Evolutionary conservation across 2,888 invertebrate genomes (phyloP).

Genomic region (Sarcophaga subvicina): DNA sequence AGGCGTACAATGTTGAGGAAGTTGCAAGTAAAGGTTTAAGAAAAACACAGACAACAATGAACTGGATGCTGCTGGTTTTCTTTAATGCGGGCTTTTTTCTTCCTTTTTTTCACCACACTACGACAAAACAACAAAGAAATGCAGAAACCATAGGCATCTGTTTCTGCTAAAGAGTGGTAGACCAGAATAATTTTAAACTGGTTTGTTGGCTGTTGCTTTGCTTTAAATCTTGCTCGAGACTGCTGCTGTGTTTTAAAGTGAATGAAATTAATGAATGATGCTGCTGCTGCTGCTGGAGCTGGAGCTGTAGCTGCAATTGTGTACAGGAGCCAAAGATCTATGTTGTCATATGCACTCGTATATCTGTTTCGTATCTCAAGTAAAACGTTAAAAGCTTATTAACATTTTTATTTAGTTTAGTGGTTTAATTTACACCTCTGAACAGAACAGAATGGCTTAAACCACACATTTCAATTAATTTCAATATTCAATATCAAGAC

Average conservation of each 20-base stretch:
- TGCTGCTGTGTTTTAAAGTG: background rate
- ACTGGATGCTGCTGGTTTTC: slow-evolving; percentile 41
- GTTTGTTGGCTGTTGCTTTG: slow-evolving; percentile 25
- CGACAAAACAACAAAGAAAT: background rate
- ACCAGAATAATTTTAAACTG: slow-evolving; percentile 57
- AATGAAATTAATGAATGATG: background rate
- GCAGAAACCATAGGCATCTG: slow-evolving; percentile 32
- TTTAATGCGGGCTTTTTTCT: slow-evolving; percentile 40
- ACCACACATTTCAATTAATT: slow-evolving; percentile 52
- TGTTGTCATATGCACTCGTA: background rate
- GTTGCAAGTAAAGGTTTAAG: slow-evolving; percentile 48
- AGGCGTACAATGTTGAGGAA: slow-evolving; percentile 49
- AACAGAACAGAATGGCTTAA: background rate
- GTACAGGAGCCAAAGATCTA: background rate
- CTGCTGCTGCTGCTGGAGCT: background rate
- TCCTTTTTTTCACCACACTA: background rate
- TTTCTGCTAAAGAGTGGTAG: slow-evolving; percentile 28
- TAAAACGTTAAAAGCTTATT: slow-evolving; percentile 57
- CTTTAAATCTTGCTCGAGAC: background rate
- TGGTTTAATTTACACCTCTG: slow-evolving; percentile 64
- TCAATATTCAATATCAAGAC: background rate
- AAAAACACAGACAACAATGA: slow-evolving; percentile 30
- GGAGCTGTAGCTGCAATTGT: background rate
- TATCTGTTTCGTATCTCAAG: background rate
- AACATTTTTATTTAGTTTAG: slow-evolving; percentile 65